These are phyloP conservation scores for Zoanthus solanderi DNA, from an alignment of 92 coral and sea anemone genomes.

Conservation along the genomic window DNA sequence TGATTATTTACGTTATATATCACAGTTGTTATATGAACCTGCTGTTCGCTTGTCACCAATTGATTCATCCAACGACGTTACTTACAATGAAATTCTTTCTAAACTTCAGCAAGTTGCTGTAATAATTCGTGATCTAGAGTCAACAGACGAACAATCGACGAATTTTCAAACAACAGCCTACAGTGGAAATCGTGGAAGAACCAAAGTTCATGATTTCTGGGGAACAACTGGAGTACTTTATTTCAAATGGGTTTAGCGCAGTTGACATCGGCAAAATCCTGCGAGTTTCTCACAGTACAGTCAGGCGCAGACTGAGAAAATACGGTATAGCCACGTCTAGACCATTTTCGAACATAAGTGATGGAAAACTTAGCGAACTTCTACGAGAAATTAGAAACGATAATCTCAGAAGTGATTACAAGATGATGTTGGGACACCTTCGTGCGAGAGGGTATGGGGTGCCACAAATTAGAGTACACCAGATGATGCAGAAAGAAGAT, in stretches of 20 bases:
- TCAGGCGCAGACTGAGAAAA: constrained; percentile 53
- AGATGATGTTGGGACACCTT: constrained; percentile 67
- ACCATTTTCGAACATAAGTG: constrained; percentile 60
- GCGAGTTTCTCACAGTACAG: constrained; percentile 54
- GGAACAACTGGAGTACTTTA: constrained; percentile 61
- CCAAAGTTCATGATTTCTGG: constrained; percentile 58
- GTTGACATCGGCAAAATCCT: constrained; percentile 52
- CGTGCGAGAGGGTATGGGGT: constrained; percentile 40
- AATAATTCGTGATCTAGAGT: neutral
- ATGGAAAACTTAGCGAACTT: constrained; percentile 39
- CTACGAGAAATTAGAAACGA: constrained; percentile 42
- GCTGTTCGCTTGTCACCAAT: neutral
- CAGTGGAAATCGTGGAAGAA: constrained; percentile 57
- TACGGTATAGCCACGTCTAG: constrained; percentile 39
- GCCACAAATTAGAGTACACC: constrained; percentile 48
- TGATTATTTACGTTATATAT: constrained; percentile 29
- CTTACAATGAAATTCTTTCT: constrained; percentile 5
- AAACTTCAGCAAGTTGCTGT: constrained; percentile 44
- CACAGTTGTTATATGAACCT: constrained; percentile 16
- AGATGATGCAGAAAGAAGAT: constrained; percentile 48
- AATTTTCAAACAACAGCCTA: neutral
- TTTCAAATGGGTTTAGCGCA: constrained; percentile 55
- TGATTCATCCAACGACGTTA: constrained; percentile 20
- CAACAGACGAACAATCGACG: constrained; percentile 25
- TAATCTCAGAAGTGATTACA: constrained; percentile 54